Evolutionary conservation across 2,797 vertebrate genomes (phyloP), one percentile per base, ranked within the genome.

Genomic region (Brachymystax lenok): DNA sequence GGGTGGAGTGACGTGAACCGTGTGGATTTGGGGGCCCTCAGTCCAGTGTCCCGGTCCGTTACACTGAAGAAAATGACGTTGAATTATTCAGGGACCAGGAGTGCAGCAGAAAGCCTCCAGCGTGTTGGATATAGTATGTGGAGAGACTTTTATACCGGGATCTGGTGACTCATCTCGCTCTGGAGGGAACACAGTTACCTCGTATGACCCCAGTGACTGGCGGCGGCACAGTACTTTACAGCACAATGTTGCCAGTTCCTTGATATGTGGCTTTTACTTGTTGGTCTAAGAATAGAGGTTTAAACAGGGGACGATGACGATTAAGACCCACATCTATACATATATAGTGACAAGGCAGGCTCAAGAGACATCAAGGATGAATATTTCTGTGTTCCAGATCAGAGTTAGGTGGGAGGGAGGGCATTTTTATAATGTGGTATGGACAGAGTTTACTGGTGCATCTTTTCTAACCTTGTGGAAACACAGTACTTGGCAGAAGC

Each of bases 31-130:
- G 30, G 17, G 72, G 73, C 21, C 28, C 71, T 28, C 3, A 10
- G 27, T 7, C 61, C 74, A 3, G 10, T 8, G 51, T 68, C 74
- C 69, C 75, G 5, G 24, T 74, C 59, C 67, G 71, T 77, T 73
- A 80, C 14, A n/a, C 40, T 46, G 40, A 79, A 77, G 74, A 82
- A 82, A 81, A 80, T 24, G 46, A 4, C 27, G 46, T 61, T 86
- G 66, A 82, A 86, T 88, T 78, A 86, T 88, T 88, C 19, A 88
- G 74, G 76, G 71, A 7, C 14, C 50, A 28, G 76, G 75, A 82
- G 63, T 46, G 69, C 76, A 78, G 66, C 72, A 63, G 33, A 71
- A 69, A 75, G 73, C 30, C 50, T 35, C 33, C 33, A 67, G 27
- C 68, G 35, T 54, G 61, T 73, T 69, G 74, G 59, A 67, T 64